These are phyloP conservation scores for Danio tinwini DNA, from an alignment of 2,797 vertebrate species.

Conservation along the genomic window DNA sequence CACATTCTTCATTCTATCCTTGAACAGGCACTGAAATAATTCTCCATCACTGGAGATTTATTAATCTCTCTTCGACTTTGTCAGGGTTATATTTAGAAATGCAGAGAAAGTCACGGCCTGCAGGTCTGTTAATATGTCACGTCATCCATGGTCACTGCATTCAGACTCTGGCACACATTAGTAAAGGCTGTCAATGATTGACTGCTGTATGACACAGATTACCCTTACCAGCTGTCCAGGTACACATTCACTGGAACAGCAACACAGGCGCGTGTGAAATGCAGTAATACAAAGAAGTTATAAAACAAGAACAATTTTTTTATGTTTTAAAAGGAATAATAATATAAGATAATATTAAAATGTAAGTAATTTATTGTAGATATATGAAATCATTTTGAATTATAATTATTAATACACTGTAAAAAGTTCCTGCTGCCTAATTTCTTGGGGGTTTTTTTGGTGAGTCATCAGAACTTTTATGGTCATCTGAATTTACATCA, in stretches of 20 bases:
- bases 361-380: neutral
- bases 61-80: neutral
- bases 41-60: slow-evolving; percentile 19
- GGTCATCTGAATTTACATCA: no score
- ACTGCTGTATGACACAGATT: slow-evolving; percentile 63
- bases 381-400: no score
- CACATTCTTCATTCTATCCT: neutral
- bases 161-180: slow-evolving; percentile 65
- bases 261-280: neutral
- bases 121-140: slow-evolving; percentile 75
- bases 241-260: neutral
- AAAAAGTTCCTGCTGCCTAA: no score
- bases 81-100: slow-evolving; percentile 28
- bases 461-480: no score
- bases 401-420: no score
- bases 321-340: no score
- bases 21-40: neutral
- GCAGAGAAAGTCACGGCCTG: slow-evolving; percentile 19
- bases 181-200: slow-evolving; percentile 74
- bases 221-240: neutral
- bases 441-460: no score
- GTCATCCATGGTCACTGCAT: slow-evolving; percentile 66
- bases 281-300: neutral
- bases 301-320: neutral
- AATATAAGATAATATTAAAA: neutral